Evolutionary conservation across 2,888 invertebrate genomes (phyloP), one percentile per base, ranked within the genome.

Genomic region (Hyalella azteca): DNA sequence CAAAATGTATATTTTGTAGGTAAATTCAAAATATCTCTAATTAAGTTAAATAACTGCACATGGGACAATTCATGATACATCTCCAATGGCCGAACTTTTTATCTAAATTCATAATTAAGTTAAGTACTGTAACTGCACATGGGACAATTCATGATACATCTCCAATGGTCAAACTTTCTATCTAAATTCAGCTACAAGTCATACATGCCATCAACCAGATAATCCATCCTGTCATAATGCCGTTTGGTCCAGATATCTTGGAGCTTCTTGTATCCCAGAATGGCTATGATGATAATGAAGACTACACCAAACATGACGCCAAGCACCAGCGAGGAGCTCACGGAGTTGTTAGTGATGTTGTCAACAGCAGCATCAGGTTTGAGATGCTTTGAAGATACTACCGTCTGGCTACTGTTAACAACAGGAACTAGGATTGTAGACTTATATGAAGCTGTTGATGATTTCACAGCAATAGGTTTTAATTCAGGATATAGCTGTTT

Each of bases 211-310:
- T 95, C 95, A 79, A 95, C 92, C 19, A 95, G 90, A 87, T 94
- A 95, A 88, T 95, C 95, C 94, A 95, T 95, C 87, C 94, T 90
- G 84, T 93, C 91, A 86, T 95, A 95, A 88, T 95, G 94, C 85
- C 95, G 90, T 85, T 94, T 93, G 86, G 93, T 92, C 94, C 95
- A 95, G 87, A 93, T 93, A 87, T 95, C 94, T 85, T 92, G 90
- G n/a, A 94, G 92, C 85, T 92, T 89, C 85, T 92, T 91, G 81
- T 93, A 90, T 36, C 92, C 89, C 87, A 93, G 90, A 81, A 92
- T 92, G 26, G 92, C 90, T 75, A 93, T 89, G 73, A 92, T 90
- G 50, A 92, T 91, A 85, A 94, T 91, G 87, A 94, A 90, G 9
- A 94, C 94, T 77, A 94, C 91, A 40, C 93, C 92, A 83, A 94